Percentiles rank a stretch among this genome's conserved stretches.
These are phyloP conservation scores for Bemisia tabaci DNA, from an alignment of 1,140 invertebrate species.

Conservation along the genomic window DNA sequence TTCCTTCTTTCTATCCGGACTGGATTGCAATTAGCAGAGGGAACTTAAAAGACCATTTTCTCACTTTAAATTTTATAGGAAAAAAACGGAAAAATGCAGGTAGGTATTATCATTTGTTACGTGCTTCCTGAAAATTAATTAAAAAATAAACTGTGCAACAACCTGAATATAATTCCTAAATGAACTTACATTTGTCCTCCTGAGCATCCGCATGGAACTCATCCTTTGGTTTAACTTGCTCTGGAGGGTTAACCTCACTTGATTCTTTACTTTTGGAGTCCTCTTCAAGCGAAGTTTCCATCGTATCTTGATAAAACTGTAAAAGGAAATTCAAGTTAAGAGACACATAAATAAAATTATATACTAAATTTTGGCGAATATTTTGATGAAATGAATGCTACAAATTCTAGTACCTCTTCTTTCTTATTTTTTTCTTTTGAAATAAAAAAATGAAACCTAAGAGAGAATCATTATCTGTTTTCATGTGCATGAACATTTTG, in stretches of 20 bases:
- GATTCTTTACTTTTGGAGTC: conserved; percentile 25
- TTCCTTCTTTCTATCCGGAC: too few species aligned
- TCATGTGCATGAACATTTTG: too few species aligned
- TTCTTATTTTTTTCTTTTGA: too few species aligned
- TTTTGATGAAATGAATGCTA: conserved; percentile 3
- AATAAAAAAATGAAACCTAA: conserved; percentile 3
- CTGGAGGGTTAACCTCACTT: conserved; percentile 2
- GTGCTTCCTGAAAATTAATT: too few species aligned
- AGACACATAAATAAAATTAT: neutral
- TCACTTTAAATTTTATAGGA: too few species aligned
- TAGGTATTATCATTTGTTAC: too few species aligned
- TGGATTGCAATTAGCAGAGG: too few species aligned
- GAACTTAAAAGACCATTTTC: too few species aligned
- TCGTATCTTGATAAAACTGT: conserved; percentile 84
- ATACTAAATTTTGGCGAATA: conserved; percentile 3
- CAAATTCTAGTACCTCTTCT: neutral
- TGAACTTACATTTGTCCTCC: neutral
- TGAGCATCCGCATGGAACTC: neutral
- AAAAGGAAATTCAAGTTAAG: conserved; percentile 18
- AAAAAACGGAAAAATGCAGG: too few species aligned
- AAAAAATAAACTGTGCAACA: too few species aligned
- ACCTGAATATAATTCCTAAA: too few species aligned
- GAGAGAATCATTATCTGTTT: conserved; percentile 3
- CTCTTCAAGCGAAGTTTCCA: conserved; percentile 39
- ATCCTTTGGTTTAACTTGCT: neutral